Evolutionary conservation across 35 echinoderm and acorn worm genomes (phyloP).

Genomic region (Amphiura filiformis): DNA sequence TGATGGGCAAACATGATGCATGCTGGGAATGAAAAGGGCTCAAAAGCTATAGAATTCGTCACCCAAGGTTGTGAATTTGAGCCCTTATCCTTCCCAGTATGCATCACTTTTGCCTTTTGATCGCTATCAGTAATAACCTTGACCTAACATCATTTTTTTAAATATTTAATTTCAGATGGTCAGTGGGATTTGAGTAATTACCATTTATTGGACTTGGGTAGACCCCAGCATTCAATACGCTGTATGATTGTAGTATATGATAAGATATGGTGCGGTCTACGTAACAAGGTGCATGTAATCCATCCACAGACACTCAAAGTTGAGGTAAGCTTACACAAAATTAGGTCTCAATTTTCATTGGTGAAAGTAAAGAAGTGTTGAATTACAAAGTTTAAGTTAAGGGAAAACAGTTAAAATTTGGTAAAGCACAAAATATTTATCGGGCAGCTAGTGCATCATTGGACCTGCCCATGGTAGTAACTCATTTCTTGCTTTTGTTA

Average conservation of each 20-base stretch:
- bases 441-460: neutral
- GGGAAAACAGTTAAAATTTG: neutral
- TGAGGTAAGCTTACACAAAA: constrained; percentile 59
- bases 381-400: neutral
- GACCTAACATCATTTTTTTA: no score
- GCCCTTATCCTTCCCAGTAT: no score
- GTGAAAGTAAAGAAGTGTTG: neutral
- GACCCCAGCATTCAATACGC: constrained; percentile 84
- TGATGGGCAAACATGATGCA: no score
- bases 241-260: constrained; percentile 87
- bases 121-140: no score
- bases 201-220: constrained; percentile 82
- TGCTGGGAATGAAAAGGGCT: no score
- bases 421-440: neutral
- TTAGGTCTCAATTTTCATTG: neutral
- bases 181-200: constrained; percentile 96
- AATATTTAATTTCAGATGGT: constrained; percentile 66
- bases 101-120: no score
- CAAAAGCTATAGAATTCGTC: no score
- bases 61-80: no score
- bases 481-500: no score
- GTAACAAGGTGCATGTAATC: constrained; percentile 96
- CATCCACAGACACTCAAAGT: constrained; percentile 94
- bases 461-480: no score
- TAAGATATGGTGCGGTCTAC: constrained; percentile 88